These are phyloP conservation scores for Chrysodeixis includens DNA, from an alignment of 2,888 invertebrate genomes.

Conservation along the genomic window DNA sequence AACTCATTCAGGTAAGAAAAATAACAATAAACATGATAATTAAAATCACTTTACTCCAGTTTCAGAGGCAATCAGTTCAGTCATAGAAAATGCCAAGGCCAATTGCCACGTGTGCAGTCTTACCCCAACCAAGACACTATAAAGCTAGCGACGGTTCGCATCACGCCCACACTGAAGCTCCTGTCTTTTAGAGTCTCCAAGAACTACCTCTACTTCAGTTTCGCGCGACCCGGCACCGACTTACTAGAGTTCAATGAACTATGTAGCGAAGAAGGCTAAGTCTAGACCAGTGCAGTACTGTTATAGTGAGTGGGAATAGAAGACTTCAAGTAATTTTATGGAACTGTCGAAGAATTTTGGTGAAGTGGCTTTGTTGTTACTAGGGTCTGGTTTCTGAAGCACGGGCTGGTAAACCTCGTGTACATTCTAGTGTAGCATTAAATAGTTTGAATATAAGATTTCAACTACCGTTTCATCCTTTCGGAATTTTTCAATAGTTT, in stretches of 20 bases:
- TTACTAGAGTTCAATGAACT: slow-evolving; percentile 74
- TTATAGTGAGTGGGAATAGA: slow-evolving; percentile 14
- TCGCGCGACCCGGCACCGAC: slow-evolving; percentile 74
- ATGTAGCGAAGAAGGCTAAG: slow-evolving; percentile 59
- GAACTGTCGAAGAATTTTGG: background rate
- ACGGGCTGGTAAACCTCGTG: background rate
- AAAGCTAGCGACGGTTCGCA: slow-evolving; percentile 71
- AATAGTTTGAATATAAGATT: background rate
- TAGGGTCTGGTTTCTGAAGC: background rate
- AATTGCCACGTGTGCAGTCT: slow-evolving; percentile 17
- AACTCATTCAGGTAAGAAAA: no score
- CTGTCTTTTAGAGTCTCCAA: slow-evolving; percentile 79
- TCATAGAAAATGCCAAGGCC: slow-evolving; percentile 53
- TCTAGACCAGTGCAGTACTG: slow-evolving; percentile 1
- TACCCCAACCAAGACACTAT: slow-evolving; percentile 59
- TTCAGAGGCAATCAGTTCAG: slow-evolving; percentile 56
- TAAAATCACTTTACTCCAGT: slow-evolving; percentile 46
- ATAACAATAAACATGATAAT: background rate
- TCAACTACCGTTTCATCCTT: background rate
- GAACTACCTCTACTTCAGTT: slow-evolving; percentile 76
- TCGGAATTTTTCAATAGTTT: background rate
- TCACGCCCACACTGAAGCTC: slow-evolving; percentile 71
- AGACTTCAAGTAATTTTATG: background rate
- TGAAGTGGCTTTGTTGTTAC: background rate
- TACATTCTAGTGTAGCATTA: background rate